Evolutionary conservation across 30 jellyfish, hydroid and myxozoan genomes (phyloP), one percentile per base, ranked within the genome.

Genomic region (Chironex yamaguchii): DNA sequence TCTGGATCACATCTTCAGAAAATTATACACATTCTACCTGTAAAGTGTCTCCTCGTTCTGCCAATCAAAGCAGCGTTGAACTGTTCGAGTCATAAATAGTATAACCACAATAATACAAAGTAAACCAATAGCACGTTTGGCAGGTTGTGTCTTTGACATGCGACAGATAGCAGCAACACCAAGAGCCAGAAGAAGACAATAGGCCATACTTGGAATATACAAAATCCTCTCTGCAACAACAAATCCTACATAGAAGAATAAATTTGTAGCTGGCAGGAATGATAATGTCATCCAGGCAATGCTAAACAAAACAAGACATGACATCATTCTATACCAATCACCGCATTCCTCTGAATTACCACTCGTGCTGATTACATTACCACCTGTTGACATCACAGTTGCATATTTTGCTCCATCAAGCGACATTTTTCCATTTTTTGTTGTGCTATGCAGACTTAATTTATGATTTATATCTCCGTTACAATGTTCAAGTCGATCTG

Each of bases 231-330:
- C 98, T 0, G 98, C 98, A n/a, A 92, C 82, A 0, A 92, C 95
- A 82, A 92, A 92, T 0, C 98, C 98, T 36, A 92, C 98, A 36
- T 92, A 92, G 67, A 92, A 86, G 14, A 92, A 81, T 52, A 92
- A 51, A 67, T 92, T 92, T 9, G 96, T 31, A 0, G 98, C 98
- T 36, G 98, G 98, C 20, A 92, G 53, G 33, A 79, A 92, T 22
- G 97, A 70, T 0, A 87, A 4, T 1, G 75, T 75, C 89, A 81
- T 50, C 49, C 72, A 62, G 3, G 90, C 97, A 1, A 92, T 4
- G 11, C 78, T 31, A 35, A 91, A 72, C 3, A 85, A 30, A n/a
- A 49, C 78, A 70, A 50, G 30, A 21, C 58, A 42, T 6, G 58
- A 42, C n/a, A n/a, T n/a, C n/a, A n/a, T n/a, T n/a, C n/a, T n/a